phyloP scores from a whole-genome alignment of 2,888 invertebrate species.

The Parnassius glacialis region DNA sequence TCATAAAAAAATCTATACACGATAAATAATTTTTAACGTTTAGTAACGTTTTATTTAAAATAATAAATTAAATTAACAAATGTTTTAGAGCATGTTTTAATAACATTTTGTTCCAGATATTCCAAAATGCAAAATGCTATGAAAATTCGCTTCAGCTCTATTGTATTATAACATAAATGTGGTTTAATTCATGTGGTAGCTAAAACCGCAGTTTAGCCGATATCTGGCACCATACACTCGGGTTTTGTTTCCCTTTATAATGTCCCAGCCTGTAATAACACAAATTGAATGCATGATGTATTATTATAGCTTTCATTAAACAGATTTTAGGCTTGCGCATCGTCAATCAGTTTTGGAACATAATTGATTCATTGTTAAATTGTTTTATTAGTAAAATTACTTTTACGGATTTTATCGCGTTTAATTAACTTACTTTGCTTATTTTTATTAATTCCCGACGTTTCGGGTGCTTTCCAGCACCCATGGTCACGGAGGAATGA shows the following conservation, averaged over 20 bases:
- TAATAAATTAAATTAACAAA: background rate
- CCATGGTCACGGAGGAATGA: too few relatives aligned
- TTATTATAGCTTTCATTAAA: conserved; percentile 23
- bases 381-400: too few relatives aligned
- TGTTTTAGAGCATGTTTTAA: background rate
- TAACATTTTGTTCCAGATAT: background rate
- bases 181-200: conserved; percentile 37
- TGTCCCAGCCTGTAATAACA: conserved; percentile 48
- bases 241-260: conserved; percentile 49
- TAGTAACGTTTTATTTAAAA: too few relatives aligned
- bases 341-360: background rate
- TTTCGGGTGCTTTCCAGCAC: too few relatives aligned
- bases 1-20: too few relatives aligned
- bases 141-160: conserved; percentile 18
- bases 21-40: too few relatives aligned
- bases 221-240: conserved; percentile 37
- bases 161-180: conserved; percentile 18
- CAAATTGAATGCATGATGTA: conserved; percentile 26
- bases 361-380: too few relatives aligned
- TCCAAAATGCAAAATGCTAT: conserved; percentile 12
- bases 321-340: conserved; percentile 15
- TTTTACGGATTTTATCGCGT: too few relatives aligned
- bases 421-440: too few relatives aligned
- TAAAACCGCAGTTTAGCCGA: conserved; percentile 38
- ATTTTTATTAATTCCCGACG: too few relatives aligned